Percentiles rank a stretch among this genome's conserved stretches.
These are phyloP conservation scores for Aquatica leii DNA, from an alignment of 2,888 invertebrate genomes.

Conservation along the genomic window DNA sequence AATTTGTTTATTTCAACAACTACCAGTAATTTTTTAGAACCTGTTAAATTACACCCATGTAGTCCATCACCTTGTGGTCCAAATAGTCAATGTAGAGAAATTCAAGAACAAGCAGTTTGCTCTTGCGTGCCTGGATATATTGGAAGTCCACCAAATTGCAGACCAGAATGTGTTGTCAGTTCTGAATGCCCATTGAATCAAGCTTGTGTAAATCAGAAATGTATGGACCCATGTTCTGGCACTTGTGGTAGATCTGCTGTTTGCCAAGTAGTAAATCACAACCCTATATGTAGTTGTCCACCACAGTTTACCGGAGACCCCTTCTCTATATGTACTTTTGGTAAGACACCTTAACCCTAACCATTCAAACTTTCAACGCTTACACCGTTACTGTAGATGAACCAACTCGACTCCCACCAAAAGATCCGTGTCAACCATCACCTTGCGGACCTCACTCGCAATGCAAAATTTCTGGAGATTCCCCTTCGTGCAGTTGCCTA, in stretches of 20 bases:
- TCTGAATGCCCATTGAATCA: slow-evolving; percentile 72
- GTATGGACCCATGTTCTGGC: slow-evolving; percentile 74
- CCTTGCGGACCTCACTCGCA: slow-evolving; percentile 63
- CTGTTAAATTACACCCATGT: slow-evolving; percentile 63
- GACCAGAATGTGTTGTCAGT: slow-evolving; percentile 76
- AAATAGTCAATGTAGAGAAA: slow-evolving; percentile 63
- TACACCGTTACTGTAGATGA: slow-evolving; percentile 16
- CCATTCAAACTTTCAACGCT: neutral
- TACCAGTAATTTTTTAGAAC: slow-evolving; percentile 43
- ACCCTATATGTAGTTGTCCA: slow-evolving; percentile 75
- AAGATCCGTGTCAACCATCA: slow-evolving; percentile 61
- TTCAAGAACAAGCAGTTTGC: slow-evolving; percentile 67
- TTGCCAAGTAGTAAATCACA: slow-evolving; percentile 81
- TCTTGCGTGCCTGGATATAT: slow-evolving; percentile 74
- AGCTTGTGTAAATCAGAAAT: slow-evolving; percentile 73
- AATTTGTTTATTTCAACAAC: slow-evolving; percentile 52
- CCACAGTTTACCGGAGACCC: slow-evolving; percentile 76
- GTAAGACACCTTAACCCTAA: slow-evolving; percentile 10
- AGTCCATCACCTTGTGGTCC: slow-evolving; percentile 74
- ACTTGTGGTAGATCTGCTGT: slow-evolving; percentile 71
- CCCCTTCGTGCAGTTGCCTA: slow-evolving; percentile 65
- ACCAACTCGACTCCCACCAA: slow-evolving; percentile 31
- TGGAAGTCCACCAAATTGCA: slow-evolving; percentile 72
- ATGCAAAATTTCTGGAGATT: slow-evolving; percentile 60
- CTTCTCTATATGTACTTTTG: slow-evolving; percentile 66